A percentile compares a stretch with the other conserved stretches of the same genome.
phyloP scores from a whole-genome alignment of 2,888 invertebrate genomes.

The Timema podura region DNA sequence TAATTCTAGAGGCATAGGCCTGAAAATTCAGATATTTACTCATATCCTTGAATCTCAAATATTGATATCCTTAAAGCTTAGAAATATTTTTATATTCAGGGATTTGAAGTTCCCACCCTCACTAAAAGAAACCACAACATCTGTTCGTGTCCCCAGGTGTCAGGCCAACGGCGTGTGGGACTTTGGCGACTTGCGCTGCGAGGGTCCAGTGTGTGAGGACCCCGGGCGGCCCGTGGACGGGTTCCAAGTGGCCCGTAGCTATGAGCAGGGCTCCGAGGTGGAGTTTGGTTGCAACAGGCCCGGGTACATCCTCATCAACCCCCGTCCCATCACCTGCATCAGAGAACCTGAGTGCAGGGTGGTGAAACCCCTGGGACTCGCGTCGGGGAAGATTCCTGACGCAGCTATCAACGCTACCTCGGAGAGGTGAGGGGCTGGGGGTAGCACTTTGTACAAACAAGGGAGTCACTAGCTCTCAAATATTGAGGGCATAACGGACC shows the following conservation, averaged over 20 bases:
- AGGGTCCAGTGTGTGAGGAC: constrained; percentile 95
- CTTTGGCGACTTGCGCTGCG: constrained; percentile 91
- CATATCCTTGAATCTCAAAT: too few relatives aligned
- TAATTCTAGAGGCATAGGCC: too few relatives aligned
- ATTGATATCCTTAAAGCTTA: too few relatives aligned
- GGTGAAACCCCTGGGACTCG: constrained; percentile 83
- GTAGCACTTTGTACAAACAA: too few relatives aligned
- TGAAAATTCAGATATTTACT: too few relatives aligned
- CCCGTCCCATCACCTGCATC: constrained; percentile 83
- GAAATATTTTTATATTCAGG: too few relatives aligned
- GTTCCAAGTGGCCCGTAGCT: constrained; percentile 75
- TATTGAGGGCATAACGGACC: too few relatives aligned
- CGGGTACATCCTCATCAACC: constrained; percentile 89
- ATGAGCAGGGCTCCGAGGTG: constrained; percentile 87
- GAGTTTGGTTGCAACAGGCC: constrained; percentile 85
- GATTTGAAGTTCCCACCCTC: too few relatives aligned
- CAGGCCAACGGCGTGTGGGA: constrained; percentile 94
- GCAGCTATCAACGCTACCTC: constrained; percentile 94
- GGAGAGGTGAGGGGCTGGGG: constrained; percentile 60
- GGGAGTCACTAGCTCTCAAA: too few relatives aligned
- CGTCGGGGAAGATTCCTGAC: constrained; percentile 89
- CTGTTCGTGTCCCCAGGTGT: constrained; percentile 69
- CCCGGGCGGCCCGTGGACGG: constrained; percentile 94
- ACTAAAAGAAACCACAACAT: too few relatives aligned
- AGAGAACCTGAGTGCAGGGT: constrained; percentile 92